phyloP scores from a whole-genome alignment of 1,140 invertebrate genomes.

The Armadillidium nasatum region DNA sequence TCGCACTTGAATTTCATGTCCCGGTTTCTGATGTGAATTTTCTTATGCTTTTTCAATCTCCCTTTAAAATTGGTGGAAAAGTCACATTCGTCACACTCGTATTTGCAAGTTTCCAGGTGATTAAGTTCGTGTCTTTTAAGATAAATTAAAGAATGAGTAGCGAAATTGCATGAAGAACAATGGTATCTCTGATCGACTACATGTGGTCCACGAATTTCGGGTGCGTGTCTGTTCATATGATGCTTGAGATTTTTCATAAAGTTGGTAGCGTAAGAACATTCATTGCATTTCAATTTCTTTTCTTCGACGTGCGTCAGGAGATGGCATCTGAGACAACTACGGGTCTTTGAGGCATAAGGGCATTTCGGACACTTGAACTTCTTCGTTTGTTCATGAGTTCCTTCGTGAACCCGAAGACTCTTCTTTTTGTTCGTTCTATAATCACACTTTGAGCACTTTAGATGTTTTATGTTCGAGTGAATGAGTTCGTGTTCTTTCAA shows the following conservation, averaged over 20 bases:
- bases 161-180: neutral
- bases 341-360: neutral
- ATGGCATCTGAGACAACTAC: neutral
- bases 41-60: neutral
- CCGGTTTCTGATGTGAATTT: neutral
- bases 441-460: slow-evolving; percentile 3
- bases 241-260: neutral
- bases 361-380: neutral
- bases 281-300: neutral
- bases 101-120: neutral
- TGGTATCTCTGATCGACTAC: neutral
- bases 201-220: neutral
- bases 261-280: neutral
- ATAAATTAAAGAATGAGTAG: slow-evolving; percentile 1
- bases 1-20: neutral
- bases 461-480: neutral
- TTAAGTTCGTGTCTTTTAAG: neutral
- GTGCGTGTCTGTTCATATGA: neutral
- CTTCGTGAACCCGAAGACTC: neutral
- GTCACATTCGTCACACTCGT: neutral
- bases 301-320: neutral
- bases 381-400: neutral
- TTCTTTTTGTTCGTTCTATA: neutral
- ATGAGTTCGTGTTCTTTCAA: neutral
- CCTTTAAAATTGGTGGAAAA: neutral